phyloP scores from a whole-genome alignment of 2,113 vertebrate genomes.

The Cathartes aura region DNA sequence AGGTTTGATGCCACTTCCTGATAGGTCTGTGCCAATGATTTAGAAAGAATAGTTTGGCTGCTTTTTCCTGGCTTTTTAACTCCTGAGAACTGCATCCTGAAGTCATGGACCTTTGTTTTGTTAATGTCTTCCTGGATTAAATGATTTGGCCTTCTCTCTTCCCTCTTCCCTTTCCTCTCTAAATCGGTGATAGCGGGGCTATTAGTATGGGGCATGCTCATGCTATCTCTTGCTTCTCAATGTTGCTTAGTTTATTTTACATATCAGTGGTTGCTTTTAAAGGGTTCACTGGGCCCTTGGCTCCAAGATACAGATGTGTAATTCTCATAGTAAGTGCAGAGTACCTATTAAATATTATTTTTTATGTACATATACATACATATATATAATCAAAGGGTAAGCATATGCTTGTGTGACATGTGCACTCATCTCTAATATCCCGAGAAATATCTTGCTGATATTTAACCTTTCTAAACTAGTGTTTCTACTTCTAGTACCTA shows the following conservation, averaged over 20 bases:
- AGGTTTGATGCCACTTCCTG: not conserved
- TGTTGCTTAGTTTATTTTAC: not conserved
- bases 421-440: not conserved
- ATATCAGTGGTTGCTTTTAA: not conserved
- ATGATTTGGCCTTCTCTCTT: not conserved
- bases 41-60: not conserved
- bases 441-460: not conserved
- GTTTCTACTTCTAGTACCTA: not conserved
- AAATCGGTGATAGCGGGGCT: fast-evolving
- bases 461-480: not conserved
- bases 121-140: not conserved
- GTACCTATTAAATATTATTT: not conserved
- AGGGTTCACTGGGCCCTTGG: not conserved
- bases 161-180: not conserved
- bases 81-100: not conserved
- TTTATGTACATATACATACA: not conserved
- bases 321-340: not conserved
- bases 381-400: not conserved
- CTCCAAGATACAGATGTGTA: not conserved
- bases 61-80: not conserved
- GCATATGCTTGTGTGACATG: not conserved
- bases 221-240: not conserved
- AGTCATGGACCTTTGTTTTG: not conserved
- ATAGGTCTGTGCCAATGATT: not conserved
- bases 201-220: not conserved